Evolutionary conservation across 2,113 vertebrate genomes (phyloP).

Genomic region (Oncorhynchus masou): DNA sequence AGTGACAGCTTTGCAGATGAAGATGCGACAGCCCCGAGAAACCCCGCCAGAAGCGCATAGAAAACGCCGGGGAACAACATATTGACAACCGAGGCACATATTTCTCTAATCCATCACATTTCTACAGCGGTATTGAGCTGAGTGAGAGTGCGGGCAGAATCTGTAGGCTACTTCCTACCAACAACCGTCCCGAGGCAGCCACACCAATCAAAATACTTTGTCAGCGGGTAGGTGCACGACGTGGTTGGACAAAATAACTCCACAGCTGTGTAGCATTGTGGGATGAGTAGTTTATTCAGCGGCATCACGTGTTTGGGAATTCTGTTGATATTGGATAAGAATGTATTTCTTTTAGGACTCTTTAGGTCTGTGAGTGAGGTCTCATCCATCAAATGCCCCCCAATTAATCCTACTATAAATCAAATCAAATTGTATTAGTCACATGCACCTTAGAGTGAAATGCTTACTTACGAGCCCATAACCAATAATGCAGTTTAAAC

Average conservation of each 20-base stretch:
- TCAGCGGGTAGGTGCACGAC: slow-evolving; percentile 14
- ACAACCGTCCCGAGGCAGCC: slow-evolving; percentile 57
- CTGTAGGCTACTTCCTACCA: slow-evolving; percentile 37
- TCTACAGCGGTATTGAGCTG: slow-evolving; percentile 36
- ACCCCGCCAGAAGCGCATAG: slow-evolving; percentile 79
- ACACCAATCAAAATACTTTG: slow-evolving; percentile 30
- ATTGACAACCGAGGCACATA: slow-evolving; percentile 50
- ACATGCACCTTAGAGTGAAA: too few relatives aligned
- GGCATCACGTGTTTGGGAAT: neutral
- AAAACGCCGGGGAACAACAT: slow-evolving; percentile 78
- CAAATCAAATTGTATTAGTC: too few relatives aligned
- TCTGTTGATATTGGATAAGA: neutral
- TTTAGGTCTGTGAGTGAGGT: neutral
- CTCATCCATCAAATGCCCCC: neutral
- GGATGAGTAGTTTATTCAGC: slow-evolving; percentile 48
- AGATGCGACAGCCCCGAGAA: slow-evolving; percentile 82
- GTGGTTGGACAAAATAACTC: slow-evolving; percentile 21
- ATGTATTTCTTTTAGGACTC: neutral
- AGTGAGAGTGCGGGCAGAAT: slow-evolving; percentile 25
- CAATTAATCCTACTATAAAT: neutral
- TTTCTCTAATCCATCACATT: slow-evolving; percentile 48
- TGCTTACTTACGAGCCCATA: too few relatives aligned
- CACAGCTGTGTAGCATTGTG: slow-evolving; percentile 48
- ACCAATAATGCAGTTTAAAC: too few relatives aligned
- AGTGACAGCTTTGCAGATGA: slow-evolving; percentile 86